Evolutionary conservation across 2,888 invertebrate genomes (phyloP).

Genomic region (Chorisops tibialis): DNA sequence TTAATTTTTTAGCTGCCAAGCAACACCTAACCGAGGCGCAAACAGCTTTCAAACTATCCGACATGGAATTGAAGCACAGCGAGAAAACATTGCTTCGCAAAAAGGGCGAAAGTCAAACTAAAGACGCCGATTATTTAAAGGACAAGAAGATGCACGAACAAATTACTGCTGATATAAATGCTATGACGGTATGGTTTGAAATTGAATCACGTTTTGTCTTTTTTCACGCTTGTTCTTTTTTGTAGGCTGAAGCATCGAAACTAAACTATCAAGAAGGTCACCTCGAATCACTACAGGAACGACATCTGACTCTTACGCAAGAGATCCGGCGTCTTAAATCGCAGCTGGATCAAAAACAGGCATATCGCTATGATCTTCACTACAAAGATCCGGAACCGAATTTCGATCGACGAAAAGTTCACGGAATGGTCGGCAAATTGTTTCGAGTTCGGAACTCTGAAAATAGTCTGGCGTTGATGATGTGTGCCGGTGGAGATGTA

Average conservation of each 20-base stretch:
- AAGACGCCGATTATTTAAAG: constrained; percentile 63
- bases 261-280: constrained; percentile 62
- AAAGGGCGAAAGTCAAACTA: constrained; percentile 63
- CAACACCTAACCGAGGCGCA: constrained; percentile 71
- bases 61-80: constrained; percentile 69
- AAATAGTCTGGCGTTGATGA: constrained; percentile 77
- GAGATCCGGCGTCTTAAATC: constrained; percentile 56
- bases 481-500: constrained; percentile 81
- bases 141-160: constrained; percentile 60
- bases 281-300: constrained; percentile 56
- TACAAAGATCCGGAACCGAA: constrained; percentile 75
- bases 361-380: constrained; percentile 57
- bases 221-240: constrained; percentile 12
- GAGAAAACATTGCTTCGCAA: constrained; percentile 63
- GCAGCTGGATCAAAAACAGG: constrained; percentile 43
- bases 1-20: constrained; percentile 61
- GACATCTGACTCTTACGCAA: constrained; percentile 54
- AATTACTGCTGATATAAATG: constrained; percentile 58
- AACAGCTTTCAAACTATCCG: constrained; percentile 73
- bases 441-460: constrained; percentile 68
- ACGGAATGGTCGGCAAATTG: constrained; percentile 77
- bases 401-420: constrained; percentile 65
- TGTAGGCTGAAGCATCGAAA: constrained; percentile 56
- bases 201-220: background rate
- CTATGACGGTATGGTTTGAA: constrained; percentile 54